These are phyloP conservation scores for Rhopilema esculentum DNA, from an alignment of 30 jellyfish, hydroid and myxozoan species.

Conservation along the genomic window DNA sequence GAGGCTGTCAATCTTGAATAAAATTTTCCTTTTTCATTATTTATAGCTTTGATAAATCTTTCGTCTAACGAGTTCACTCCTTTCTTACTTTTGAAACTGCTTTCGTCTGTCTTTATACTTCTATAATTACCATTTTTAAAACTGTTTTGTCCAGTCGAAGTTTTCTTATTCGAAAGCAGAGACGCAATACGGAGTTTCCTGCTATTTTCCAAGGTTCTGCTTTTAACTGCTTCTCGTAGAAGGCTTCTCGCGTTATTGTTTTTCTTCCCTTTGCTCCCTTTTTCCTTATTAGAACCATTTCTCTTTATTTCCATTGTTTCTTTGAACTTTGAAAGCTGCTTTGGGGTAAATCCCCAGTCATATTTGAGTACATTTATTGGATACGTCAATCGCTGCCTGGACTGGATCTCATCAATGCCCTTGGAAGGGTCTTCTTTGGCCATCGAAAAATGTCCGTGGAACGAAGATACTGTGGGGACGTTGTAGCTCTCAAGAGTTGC, in stretches of 20 bases:
- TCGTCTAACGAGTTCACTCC: not conserved
- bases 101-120: not conserved
- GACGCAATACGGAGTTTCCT: not conserved
- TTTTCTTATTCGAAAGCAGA: not conserved
- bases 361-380: not conserved
- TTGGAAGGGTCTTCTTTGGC: not conserved
- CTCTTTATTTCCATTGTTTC: not conserved
- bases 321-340: not conserved
- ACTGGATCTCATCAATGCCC: not conserved
- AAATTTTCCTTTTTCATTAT: not conserved
- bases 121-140: not conserved
- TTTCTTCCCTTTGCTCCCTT: not conserved
- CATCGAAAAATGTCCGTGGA: not conserved
- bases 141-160: not conserved
- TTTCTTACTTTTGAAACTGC: not conserved
- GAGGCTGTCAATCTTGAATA: not conserved
- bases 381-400: not conserved
- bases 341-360: not conserved
- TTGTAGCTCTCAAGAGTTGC: not conserved
- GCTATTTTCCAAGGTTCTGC: not conserved
- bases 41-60: not conserved
- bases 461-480: not conserved
- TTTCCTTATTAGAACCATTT: not conserved
- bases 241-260: not conserved
- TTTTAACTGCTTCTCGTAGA: not conserved